Percentiles rank a stretch among this genome's conserved stretches.
phyloP scores from a whole-genome alignment of 2,797 vertebrate species.

The Hydrophis major region DNA sequence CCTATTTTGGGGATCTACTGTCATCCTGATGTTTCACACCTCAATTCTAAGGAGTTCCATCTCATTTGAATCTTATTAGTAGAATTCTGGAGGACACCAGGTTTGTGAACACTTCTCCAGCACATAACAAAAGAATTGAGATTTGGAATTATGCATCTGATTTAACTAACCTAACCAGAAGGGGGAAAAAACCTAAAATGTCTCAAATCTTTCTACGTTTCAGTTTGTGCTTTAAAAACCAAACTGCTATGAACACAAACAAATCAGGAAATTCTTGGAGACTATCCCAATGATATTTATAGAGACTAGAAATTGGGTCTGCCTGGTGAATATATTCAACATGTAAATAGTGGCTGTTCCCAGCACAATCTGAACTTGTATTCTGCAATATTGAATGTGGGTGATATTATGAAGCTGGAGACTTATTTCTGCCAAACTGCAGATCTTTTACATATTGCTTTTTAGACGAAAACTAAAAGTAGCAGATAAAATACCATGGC shows the following conservation, averaged over 20 bases:
- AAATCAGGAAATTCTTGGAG: conserved; percentile 57
- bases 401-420: neutral
- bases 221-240: conserved; percentile 29
- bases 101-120: neutral
- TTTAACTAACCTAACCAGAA: conserved; percentile 19
- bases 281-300: conserved; percentile 54
- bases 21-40: neutral
- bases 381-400: neutral
- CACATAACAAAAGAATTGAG: neutral
- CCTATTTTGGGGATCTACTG: neutral
- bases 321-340: conserved; percentile 41
- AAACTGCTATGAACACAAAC: conserved; percentile 33
- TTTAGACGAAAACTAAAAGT: neutral
- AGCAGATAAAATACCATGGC: neutral
- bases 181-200: conserved; percentile 29
- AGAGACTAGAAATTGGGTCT: conserved; percentile 54
- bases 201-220: conserved; percentile 3
- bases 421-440: neutral
- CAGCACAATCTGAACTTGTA: conserved; percentile 43
- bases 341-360: conserved; percentile 52
- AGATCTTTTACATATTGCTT: neutral
- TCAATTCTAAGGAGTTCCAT: neutral
- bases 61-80: neutral
- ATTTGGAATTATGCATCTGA: conserved; percentile 12
- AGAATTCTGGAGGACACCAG: neutral